phyloP scores from a whole-genome alignment of 1,140 invertebrate genomes.

The Pseudoatta argentina region DNA sequence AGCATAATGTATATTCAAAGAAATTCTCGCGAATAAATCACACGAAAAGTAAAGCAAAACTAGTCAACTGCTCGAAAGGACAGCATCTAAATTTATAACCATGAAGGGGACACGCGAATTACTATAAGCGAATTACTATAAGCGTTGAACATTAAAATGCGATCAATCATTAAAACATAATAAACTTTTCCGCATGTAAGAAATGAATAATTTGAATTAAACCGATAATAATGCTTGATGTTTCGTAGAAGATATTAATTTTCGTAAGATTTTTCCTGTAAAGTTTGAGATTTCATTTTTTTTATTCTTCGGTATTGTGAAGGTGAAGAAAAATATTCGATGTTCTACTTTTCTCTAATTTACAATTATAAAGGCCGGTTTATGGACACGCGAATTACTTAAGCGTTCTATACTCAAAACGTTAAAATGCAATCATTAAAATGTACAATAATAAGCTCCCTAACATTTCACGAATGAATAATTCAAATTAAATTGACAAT shows the following conservation, averaged over 20 bases:
- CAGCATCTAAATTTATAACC: conserved; percentile 18
- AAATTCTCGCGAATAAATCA: conserved; percentile 29
- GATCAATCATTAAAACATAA: conserved; percentile 23
- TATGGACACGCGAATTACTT: not conserved
- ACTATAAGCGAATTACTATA: not conserved
- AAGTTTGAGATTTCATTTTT: no score
- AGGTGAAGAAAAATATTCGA: no score
- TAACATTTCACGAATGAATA: not conserved
- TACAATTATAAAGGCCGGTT: conserved; percentile 18
- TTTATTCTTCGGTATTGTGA: no score
- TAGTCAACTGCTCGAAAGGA: conserved; percentile 3
- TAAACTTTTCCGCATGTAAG: not conserved
- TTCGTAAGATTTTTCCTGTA: not conserved
- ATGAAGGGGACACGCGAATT: conserved; percentile 21
- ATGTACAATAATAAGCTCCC: conserved; percentile 6
- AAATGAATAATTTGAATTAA: not conserved
- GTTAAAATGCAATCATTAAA: conserved; percentile 15
- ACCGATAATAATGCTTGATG: not conserved
- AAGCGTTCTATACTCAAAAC: not conserved
- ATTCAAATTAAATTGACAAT: not conserved
- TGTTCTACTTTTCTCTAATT: not conserved
- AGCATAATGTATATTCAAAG: conserved; percentile 18
- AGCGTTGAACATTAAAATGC: not conserved
- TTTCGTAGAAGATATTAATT: not conserved
- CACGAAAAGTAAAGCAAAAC: not conserved